A percentile compares a stretch with the other conserved stretches of the same genome.
Evolutionary conservation across 2,888 invertebrate species (phyloP).

Genomic region (Hartigia nigra): DNA sequence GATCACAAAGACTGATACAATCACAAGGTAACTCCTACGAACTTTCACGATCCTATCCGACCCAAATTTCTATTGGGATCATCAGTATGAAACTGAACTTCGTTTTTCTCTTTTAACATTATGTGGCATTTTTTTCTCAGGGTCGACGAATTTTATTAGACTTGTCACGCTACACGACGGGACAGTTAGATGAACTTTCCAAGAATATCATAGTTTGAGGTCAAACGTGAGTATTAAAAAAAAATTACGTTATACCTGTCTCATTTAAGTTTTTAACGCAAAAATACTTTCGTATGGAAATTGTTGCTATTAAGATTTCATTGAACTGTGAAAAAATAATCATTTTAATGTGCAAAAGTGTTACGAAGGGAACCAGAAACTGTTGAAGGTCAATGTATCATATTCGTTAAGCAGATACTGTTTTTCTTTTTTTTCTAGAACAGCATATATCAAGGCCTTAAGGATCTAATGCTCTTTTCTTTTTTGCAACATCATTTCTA

Average conservation of each 20-base stretch:
- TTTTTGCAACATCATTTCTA: background rate
- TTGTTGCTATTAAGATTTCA: background rate
- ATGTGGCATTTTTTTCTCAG: background rate
- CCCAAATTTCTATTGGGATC: background rate
- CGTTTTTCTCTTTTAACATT: background rate
- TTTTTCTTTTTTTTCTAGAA: background rate
- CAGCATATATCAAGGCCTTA: background rate
- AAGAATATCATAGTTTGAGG: background rate
- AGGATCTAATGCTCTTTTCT: background rate
- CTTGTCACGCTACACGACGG: background rate
- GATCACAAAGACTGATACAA: background rate
- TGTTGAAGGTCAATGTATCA: background rate
- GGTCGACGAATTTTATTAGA: background rate
- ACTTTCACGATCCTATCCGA: background rate
- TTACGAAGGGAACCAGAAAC: background rate
- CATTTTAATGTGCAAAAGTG: background rate
- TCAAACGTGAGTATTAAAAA: background rate
- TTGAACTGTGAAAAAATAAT: background rate
- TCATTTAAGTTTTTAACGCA: background rate
- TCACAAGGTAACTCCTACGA: background rate
- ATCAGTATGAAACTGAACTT: background rate
- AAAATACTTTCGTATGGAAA: background rate
- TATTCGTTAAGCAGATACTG: background rate
- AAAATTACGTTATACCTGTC: background rate
- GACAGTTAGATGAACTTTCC: background rate